Evolutionary conservation across 2,888 invertebrate genomes (phyloP), one percentile per base, ranked within the genome.

Genomic region (Oligia fasciuncula): DNA sequence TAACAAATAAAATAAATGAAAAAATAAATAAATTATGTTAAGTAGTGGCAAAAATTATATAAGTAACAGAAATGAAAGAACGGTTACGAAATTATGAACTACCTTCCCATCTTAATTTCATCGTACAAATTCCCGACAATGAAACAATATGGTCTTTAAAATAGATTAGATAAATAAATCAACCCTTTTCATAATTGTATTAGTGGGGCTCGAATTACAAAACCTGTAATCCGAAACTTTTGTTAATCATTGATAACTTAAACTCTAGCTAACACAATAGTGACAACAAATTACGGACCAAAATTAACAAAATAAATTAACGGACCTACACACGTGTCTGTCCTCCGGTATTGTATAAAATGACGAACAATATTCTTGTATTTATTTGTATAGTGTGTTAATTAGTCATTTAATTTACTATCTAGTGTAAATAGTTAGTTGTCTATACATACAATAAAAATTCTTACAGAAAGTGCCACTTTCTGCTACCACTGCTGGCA

Each of bases 131-230:
- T 19, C 23, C 40, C 17, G 13, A 40, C 35, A 78, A 0, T 35
- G 14, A 51, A 23, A 54, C 68, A 80, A 80, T 40, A 19, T 46
- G 11, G 6, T 29, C n/a, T 63, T 6, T 73, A 80, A 80, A 80
- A 73, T 73, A 65, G 40, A 80, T 84, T 54, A 80, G 19, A 68
- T 69, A 49, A 49, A 80, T 11, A 49, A 73, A 84, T 80, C 29
- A 73, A 81, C 73, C 80, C 85, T 81, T 72, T 63, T 40, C 43
- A 29, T 73, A 73, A 81, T 84, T 60, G 57, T 70, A 57, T 84
- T 51, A 71, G 4, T 3, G 11, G 5, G 49, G 43, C 14, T 63
- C 14, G 19, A 23, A 85, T 74, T 74, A 71, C 62, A 62, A 57
- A 57, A 71, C 19, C 43, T 65, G 51, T 23, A 62, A 80, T 71